Conservation (phyloP, 2,113 vertebrate genomes). For the Ginglymostoma cirratum region DNA sequence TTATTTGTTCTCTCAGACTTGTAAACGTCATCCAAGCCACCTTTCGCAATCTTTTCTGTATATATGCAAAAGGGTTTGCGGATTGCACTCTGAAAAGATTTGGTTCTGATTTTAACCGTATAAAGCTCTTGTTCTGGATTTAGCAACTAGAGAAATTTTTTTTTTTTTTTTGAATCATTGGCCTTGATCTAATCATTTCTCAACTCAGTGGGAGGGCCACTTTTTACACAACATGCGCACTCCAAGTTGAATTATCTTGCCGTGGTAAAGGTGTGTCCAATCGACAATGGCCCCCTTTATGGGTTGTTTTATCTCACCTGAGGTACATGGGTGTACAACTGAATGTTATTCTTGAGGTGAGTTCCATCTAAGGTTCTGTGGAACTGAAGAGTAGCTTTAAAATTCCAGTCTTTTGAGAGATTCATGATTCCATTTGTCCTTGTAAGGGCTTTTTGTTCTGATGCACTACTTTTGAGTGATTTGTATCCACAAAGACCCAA, state of each 20-base stretch:
- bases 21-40: not conserved
- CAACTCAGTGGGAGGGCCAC: not conserved
- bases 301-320: not conserved
- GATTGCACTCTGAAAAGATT: not conserved
- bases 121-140: not conserved
- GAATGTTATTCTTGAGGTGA: not conserved
- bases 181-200: not conserved
- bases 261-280: too few species aligned
- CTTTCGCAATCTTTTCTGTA: not conserved
- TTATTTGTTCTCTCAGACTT: too few species aligned
- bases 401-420: not conserved
- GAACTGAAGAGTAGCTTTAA: not conserved
- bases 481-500: too few species aligned
- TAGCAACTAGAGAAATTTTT: not conserved
- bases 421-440: not conserved
- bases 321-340: not conserved
- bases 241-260: not conserved
- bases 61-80: too few species aligned
- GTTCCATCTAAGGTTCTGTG: not conserved
- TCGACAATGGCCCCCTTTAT: not conserved
- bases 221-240: not conserved
- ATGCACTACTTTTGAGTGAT: not conserved
- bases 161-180: not conserved
- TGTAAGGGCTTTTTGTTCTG: not conserved
- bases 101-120: not conserved